Evolutionary conservation across 2,888 invertebrate species (phyloP).

Genomic region (Stegophylla sp.): DNA sequence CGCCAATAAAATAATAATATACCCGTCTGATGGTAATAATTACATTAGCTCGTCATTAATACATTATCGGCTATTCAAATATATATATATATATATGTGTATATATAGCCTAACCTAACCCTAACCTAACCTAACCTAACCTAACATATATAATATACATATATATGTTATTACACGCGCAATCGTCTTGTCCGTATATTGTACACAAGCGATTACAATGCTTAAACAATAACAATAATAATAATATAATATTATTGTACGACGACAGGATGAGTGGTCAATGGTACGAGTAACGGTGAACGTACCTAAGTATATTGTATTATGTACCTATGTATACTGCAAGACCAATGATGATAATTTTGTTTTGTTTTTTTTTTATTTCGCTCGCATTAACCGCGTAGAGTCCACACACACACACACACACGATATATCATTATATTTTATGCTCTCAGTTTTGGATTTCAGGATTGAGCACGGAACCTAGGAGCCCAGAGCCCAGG

Average conservation of each 20-base stretch:
- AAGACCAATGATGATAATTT: not conserved
- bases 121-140: no score
- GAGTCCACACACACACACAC: not conserved
- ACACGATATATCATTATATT: not conserved
- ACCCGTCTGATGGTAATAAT: not conserved
- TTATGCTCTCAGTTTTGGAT: no score
- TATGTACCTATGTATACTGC: not conserved
- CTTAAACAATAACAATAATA: no score
- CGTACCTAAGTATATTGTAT: not conserved
- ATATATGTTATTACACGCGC: not conserved
- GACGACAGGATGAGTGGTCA: not conserved
- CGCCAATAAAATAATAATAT: not conserved
- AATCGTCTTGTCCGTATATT: not conserved
- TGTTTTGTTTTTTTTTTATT: not conserved
- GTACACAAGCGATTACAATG: not conserved
- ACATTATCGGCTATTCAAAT: no score
- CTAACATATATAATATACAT: no score
- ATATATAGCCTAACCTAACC: no score
- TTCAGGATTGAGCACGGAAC: no score
- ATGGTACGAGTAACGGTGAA: conserved; percentile 23
- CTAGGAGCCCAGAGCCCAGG: no score
- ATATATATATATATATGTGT: no score
- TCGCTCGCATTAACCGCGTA: not conserved
- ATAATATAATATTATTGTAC: no score
- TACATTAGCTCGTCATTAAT: not conserved